Evolutionary conservation across 2,113 vertebrate species (phyloP).

Genomic region (Zapornia atra): DNA sequence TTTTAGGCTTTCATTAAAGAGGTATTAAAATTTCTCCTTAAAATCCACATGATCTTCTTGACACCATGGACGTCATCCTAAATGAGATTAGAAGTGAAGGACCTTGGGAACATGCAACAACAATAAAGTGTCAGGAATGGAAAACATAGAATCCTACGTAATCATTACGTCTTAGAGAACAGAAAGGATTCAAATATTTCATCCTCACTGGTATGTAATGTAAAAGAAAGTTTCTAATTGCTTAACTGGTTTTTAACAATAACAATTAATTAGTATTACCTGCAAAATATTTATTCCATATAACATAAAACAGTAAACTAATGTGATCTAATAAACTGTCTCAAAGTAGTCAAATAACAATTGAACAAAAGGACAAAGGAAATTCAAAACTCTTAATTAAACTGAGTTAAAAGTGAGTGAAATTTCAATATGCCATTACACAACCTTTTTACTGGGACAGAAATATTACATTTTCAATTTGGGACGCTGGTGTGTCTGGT

Average conservation of each 20-base stretch:
- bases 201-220: not conserved
- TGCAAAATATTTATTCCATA: not conserved
- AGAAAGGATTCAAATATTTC: not conserved
- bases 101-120: not conserved
- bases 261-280: not conserved
- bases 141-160: not conserved
- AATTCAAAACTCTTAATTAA: not conserved
- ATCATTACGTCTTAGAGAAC: not conserved
- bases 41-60: not conserved
- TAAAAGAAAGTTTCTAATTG: not conserved
- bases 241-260: not conserved
- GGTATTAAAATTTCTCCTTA: not conserved
- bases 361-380: not conserved
- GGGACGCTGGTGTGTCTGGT: not conserved
- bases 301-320: not conserved
- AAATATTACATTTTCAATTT: not conserved
- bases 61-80: fast-evolving
- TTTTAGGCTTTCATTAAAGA: not conserved
- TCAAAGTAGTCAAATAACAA: not conserved
- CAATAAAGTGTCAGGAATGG: not conserved
- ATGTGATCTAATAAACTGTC: not conserved
- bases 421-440: not conserved
- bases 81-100: not conserved
- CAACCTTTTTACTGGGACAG: not conserved
- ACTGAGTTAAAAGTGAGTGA: not conserved